Conservation (phyloP, 2,797 vertebrate species). For the Semaprochilodus insignis region DNA sequence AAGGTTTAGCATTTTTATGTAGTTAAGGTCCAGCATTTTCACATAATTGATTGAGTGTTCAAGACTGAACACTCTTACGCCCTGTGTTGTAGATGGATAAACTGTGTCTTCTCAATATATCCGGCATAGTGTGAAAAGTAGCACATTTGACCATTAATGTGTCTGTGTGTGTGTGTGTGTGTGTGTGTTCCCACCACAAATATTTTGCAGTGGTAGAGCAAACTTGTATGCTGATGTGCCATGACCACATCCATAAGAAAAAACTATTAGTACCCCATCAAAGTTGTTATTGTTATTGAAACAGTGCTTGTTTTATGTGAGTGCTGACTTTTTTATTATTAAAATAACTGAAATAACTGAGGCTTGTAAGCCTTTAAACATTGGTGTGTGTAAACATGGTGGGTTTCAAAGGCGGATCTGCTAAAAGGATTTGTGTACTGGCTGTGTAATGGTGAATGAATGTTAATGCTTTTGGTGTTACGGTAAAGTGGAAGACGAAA, state of each 20-base stretch:
- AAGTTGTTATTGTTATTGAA: conserved; percentile 44
- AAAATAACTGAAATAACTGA: conserved; percentile 24
- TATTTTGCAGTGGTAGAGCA: conserved; percentile 15
- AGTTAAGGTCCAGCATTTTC: no score
- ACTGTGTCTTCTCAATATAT: neutral
- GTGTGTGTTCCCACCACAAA: conserved; percentile 29
- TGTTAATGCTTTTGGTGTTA: conserved; percentile 38
- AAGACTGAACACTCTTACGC: no score
- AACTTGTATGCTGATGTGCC: conserved; percentile 16
- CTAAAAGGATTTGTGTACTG: conserved; percentile 22
- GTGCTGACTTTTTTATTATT: conserved; percentile 42
- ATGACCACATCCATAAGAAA: conserved; percentile 31
- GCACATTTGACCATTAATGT: neutral
- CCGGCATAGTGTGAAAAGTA: neutral
- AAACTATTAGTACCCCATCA: conserved; percentile 29
- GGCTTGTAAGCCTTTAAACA: conserved; percentile 36
- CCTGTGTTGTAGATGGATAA: neutral
- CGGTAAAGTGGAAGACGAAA: conserved; percentile 25
- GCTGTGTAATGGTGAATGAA: neutral
- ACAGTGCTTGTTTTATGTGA: conserved; percentile 38
- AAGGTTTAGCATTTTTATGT: no score
- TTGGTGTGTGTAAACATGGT: conserved; percentile 26
- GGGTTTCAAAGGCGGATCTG: conserved; percentile 45
- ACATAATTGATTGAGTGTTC: no score
- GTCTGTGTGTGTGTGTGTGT: conserved; percentile 34